Evolutionary conservation across 2,888 invertebrate species (phyloP), one percentile per base, ranked within the genome.

Genomic region (Orthosia cruda): DNA sequence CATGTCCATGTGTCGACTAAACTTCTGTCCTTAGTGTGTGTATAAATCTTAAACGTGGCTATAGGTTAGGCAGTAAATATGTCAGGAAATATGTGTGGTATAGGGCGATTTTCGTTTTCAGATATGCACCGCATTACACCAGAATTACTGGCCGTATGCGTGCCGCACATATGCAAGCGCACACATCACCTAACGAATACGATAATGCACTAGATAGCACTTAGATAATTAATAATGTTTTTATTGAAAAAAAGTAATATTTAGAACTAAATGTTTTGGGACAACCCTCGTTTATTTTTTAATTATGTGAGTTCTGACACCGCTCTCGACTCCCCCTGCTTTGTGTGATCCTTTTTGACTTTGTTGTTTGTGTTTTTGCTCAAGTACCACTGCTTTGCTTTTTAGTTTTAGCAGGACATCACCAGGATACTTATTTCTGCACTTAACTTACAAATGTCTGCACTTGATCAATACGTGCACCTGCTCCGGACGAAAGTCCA

Each of bases 51-150:
- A 88, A 91, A 92, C 91, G 93, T 94, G 93, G 93, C 93, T 91
- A 88, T 94, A 94, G 93, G 93, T 90, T 95, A 96, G 95, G 94
- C 40, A 40, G 40, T 40, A 40, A 40, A 40, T 40, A 92, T 90
- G 90, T 93, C 94, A 94, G 94, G 94, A 94, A 95, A 95, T 96
- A 96, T 96, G 96, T 96, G 96, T 96, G 96, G 96, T 96, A 96
- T 96, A 96, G 96, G 96, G 96, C 94, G 95, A 94, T 96, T 96
- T 96, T 96, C 96, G 95, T 96, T 96, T 96, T 96, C 96, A 96
- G 96, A 96, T 96, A 95, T 96, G 96, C 96, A 95, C 96, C 94
- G 95, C 95, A 95, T 96, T 96, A 96, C 96, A 96, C 96, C 96
- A 96, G 96, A 96, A 95, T 95, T 96, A 96, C 96, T 96, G 96